Base-by-base conservation (phyloP, 2,888 invertebrate genomes). In the Erpobdella octoculata region DNA sequence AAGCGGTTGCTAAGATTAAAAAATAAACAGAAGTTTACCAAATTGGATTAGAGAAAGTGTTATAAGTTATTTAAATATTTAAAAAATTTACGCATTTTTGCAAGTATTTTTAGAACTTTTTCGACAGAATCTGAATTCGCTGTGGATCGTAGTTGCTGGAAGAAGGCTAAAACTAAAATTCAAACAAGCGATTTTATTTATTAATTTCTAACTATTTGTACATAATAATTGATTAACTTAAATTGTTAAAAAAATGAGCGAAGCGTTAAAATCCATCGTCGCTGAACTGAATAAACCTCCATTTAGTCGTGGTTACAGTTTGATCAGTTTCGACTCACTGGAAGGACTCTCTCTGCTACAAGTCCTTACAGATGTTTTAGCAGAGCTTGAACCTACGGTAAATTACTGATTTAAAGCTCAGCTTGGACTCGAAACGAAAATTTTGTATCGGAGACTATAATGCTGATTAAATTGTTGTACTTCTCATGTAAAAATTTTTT, bases 281-380 rank as follows among this genome's bases (percentile, higher is more conserved):
- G 87, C 86, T 74, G 90, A 89, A 83, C 80, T 92, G 74, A 91
- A 91, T 81, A 86, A 88, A 77, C 85, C 87, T 64, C 87, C 88
- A 0, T 88, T 91, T 77, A 87, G 87, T 69, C 88, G 88, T 78
- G 89, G 87, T 79, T 90, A 89, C 79, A 92, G 91, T 79, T 84
- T 92, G 74, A 90, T 93, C 78, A 90, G 90, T 76, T 92, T 93
- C 82, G 92, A 92, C 84, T 88, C 90, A 5, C 83, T 92, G 73
- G 88, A 88, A 74, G 87, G 89, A 62, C 88, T 89, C 74, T 89
- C 90, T 79, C 84, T 92, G 72, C 82, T 93, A 28, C 92, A 91
- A 85, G 85, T 91, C 74, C 84, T 91, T 31, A 88, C 88, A 76
- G 90, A 91, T 85, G 86, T 91, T n/a, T 85, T 92, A 61, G 86